Base-by-base conservation (phyloP, 1,140 invertebrate species). In the Trissolcus basalis region DNA sequence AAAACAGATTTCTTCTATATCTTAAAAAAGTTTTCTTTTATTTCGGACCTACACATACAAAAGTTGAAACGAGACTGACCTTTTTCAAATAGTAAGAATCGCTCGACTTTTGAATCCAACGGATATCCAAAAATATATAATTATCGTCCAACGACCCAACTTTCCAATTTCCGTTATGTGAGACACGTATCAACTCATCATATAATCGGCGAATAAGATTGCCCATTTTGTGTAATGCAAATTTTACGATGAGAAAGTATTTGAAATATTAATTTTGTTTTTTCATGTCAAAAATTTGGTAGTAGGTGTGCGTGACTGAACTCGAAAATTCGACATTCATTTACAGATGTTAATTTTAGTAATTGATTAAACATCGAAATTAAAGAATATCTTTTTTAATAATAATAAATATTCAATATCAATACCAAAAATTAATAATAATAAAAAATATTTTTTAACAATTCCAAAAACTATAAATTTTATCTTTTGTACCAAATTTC, bases 111-210 rank as follows among this genome's bases (percentile, higher is more conserved):
- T 68, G 51, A 50, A 53, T 77, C 58, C 63, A 58, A 68, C 61
- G 36, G 71, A 77, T 77, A 77, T 72, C 61, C 39, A 63, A 77
- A 71, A 72, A 77, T 61, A 59, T 67, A 68, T 51, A 36, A 64
- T 1, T 27, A 6, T 27, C 19, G 19, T 27, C 6, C 54, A 44
- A 44, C 64, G 56, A 64, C 68, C 67, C 41, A 60, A 77, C 75
- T 77, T 77, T 77, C 75, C 58, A 77, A 72, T 72, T 72, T 69
- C 63, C 75, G 68, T 77, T 77, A 77, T 77, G 68, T 68, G 59
- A 67, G 50, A 59, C 68, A 63, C 61, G 60, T 71, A 67, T 71
- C 61, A 67, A 60, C 44, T 45, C 43, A 59, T 59, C 56, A 49
- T 77, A 70, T 72, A 71, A 27, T 68, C 47, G 61, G 19, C 14